These are phyloP conservation scores for Rhinopithecus roxellana DNA, from an alignment of 2,113 vertebrate species.

Conservation along the genomic window DNA sequence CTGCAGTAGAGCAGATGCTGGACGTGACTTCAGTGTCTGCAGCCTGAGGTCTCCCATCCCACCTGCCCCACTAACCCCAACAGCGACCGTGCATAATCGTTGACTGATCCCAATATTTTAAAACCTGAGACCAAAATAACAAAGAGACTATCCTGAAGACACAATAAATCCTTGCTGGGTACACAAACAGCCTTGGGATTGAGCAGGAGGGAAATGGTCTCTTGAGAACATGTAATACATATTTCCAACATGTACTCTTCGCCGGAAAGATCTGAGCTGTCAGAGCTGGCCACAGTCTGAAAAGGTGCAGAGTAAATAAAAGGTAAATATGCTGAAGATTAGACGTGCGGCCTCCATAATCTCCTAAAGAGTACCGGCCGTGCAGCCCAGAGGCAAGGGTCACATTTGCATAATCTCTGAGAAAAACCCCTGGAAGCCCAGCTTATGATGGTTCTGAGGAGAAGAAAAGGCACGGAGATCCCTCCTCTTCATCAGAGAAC, in stretches of 20 bases:
- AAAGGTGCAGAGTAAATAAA: background rate
- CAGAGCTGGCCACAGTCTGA: background rate
- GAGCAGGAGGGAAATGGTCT: background rate
- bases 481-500: background rate
- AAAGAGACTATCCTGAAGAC: background rate
- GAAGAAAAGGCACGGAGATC: background rate
- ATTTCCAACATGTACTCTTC: background rate
- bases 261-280: background rate
- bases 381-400: background rate
- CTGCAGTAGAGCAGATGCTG: background rate
- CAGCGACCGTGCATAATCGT: rapidly evolving
- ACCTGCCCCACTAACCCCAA: background rate
- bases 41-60: background rate
- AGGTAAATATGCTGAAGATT: background rate
- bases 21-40: rapidly evolving
- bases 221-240: background rate
- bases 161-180: rapidly evolving
- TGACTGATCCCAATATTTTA: too few species aligned
- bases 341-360: background rate
- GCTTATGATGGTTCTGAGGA: background rate
- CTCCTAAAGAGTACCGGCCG: background rate
- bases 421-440: background rate
- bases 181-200: rapidly evolving
- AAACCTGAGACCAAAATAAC: background rate
- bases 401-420: background rate